Conservation (phyloP, 2,888 invertebrate species). For the Heterodera filipjevi region DNA sequence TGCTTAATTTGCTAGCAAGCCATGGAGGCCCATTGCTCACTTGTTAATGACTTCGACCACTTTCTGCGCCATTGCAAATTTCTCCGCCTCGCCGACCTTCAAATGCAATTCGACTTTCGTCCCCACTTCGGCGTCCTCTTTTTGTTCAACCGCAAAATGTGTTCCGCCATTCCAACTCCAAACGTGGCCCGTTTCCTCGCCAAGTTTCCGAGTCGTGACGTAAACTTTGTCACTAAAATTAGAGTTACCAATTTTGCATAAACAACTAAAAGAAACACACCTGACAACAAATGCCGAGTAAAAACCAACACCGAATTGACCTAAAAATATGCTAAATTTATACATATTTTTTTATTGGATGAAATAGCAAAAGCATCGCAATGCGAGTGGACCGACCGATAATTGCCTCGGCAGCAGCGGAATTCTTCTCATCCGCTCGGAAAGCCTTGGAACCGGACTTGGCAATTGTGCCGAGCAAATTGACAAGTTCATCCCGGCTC, state of each 20-base stretch:
- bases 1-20: too few relatives aligned
- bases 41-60: constrained; percentile 73
- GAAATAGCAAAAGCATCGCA: not conserved
- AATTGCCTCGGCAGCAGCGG: constrained; percentile 74
- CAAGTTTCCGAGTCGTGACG: constrained; percentile 79
- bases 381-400: constrained; percentile 74
- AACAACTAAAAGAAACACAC: constrained; percentile 20
- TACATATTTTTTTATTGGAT: not conserved
- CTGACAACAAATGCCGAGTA: constrained; percentile 94
- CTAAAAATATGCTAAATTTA: constrained; percentile 21
- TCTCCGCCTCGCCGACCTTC: constrained; percentile 81
- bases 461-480: constrained; percentile 92
- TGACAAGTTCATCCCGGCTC: constrained; percentile 86
- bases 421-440: constrained; percentile 48
- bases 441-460: constrained; percentile 86
- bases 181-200: constrained; percentile 74
- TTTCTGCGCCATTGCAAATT: constrained; percentile 84
- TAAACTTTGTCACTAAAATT: constrained; percentile 77
- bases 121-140: constrained; percentile 82
- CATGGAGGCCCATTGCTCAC: not conserved
- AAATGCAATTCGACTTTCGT: constrained; percentile 90
- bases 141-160: constrained; percentile 83
- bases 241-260: not conserved
- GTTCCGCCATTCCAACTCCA: constrained; percentile 84
- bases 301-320: constrained; percentile 95